Conservation (phyloP, 64 coral and sea anemone species). For the Platygyra sinensis region DNA sequence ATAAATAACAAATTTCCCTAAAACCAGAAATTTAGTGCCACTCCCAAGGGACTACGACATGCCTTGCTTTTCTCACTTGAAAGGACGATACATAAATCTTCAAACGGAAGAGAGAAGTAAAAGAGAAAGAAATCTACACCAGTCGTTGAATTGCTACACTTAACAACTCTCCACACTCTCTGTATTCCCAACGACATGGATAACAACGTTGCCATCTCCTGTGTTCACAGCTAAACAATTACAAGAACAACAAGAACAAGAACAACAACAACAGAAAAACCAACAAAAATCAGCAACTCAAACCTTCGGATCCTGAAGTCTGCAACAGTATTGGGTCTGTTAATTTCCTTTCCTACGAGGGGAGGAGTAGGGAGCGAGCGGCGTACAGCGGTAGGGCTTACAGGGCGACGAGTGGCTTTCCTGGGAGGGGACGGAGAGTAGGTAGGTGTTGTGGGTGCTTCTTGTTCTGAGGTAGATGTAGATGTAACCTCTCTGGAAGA, state of each 20-base stretch:
- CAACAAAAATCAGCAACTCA: no score
- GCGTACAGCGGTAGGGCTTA: slow-evolving; percentile 29
- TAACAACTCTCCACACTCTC: no score
- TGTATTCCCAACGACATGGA: no score
- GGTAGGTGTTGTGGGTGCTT: neutral
- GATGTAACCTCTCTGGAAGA: slow-evolving; percentile 16
- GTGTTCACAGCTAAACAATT: neutral
- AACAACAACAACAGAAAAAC: neutral
- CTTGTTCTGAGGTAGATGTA: neutral
- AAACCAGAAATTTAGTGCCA: no score
- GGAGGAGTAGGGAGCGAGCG: slow-evolving; percentile 60
- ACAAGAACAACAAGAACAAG: neutral
- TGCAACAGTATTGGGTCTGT: slow-evolving; percentile 59
- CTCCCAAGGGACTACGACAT: no score
- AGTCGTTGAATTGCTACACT: no score
- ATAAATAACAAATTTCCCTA: no score
- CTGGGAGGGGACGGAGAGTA: slow-evolving; percentile 56
- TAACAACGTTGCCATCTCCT: no score
- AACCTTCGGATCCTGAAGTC: slow-evolving; percentile 70
- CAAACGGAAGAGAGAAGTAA: no score
- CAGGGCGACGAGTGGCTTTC: neutral
- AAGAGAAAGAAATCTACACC: neutral
- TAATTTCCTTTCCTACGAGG: slow-evolving; percentile 48
- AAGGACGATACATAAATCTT: no score
- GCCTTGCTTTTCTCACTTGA: no score